A percentile compares a stretch with the other conserved stretches of the same genome.
phyloP scores from a whole-genome alignment of 2,797 vertebrate genomes.

The Bufotes viridis region DNA sequence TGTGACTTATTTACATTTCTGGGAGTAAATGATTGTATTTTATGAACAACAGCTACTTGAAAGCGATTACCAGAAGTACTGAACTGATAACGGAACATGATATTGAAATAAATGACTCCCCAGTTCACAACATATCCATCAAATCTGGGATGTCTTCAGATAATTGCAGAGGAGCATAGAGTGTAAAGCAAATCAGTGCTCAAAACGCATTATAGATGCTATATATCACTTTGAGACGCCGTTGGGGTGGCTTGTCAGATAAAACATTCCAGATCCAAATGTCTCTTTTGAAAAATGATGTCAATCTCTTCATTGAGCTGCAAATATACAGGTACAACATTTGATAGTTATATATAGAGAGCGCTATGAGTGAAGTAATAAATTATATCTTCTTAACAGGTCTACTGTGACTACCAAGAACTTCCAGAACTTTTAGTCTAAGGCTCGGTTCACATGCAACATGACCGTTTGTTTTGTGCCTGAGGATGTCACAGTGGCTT shows the following conservation, averaged over 20 bases:
- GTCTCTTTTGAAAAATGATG: slow-evolving; percentile 44
- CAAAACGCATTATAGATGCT: slow-evolving; percentile 27
- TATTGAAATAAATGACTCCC: slow-evolving; percentile 41
- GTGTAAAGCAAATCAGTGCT: slow-evolving; percentile 41
- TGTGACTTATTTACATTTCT: neutral
- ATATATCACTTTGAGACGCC: slow-evolving; percentile 26
- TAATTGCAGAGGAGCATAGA: slow-evolving; percentile 41
- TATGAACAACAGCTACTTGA: slow-evolving; percentile 31
- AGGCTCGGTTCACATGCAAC: neutral
- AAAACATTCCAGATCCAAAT: slow-evolving; percentile 17
- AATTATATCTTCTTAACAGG: neutral
- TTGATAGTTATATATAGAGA: neutral
- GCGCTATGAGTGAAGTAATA: neutral
- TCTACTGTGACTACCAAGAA: neutral
- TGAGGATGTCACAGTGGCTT: neutral
- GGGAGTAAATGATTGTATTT: neutral
- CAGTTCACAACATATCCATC: slow-evolving; percentile 40
- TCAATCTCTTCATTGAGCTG: slow-evolving; percentile 40
- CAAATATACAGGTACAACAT: neutral
- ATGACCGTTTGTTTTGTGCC: neutral
- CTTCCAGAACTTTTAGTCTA: neutral
- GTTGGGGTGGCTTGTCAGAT: slow-evolving; percentile 22
- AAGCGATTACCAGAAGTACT: slow-evolving; percentile 42
- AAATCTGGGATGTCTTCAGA: slow-evolving; percentile 30
- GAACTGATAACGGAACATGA: slow-evolving; percentile 45